A percentile compares a stretch with the other conserved stretches of the same genome.
Conservation (phyloP, 2,113 vertebrate species). For the Ophthalmotilapia sp. region DNA sequence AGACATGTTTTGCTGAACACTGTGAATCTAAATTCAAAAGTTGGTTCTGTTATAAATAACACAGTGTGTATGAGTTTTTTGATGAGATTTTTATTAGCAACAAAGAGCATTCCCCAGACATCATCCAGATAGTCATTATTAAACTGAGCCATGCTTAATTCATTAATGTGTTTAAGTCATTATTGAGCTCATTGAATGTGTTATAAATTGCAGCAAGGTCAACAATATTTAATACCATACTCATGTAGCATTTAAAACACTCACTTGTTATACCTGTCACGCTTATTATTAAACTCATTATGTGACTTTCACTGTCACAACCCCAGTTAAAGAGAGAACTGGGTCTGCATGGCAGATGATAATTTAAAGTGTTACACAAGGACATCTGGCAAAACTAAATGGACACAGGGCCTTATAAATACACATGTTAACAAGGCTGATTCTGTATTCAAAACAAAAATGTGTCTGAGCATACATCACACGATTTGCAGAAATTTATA, state of each 20-base stretch:
- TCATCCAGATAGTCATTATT: background rate
- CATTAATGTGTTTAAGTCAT: background rate
- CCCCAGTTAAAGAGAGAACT: background rate
- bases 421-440: background rate
- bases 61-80: background rate
- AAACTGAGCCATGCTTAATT: background rate
- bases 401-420: background rate
- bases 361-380: background rate
- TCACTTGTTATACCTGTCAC: background rate
- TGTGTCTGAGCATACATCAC: background rate
- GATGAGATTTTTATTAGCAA: background rate
- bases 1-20: background rate
- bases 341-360: background rate
- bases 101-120: background rate
- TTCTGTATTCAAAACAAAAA: background rate
- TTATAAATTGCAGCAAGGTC: background rate
- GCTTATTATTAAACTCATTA: background rate
- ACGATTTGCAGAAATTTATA: background rate
- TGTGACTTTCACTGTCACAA: background rate
- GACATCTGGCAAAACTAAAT: background rate
- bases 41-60: background rate
- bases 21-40: background rate
- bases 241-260: background rate
- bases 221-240: background rate
- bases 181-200: background rate